Base-by-base conservation (phyloP, 1,140 invertebrate genomes). In the Calliphora vicina region DNA sequence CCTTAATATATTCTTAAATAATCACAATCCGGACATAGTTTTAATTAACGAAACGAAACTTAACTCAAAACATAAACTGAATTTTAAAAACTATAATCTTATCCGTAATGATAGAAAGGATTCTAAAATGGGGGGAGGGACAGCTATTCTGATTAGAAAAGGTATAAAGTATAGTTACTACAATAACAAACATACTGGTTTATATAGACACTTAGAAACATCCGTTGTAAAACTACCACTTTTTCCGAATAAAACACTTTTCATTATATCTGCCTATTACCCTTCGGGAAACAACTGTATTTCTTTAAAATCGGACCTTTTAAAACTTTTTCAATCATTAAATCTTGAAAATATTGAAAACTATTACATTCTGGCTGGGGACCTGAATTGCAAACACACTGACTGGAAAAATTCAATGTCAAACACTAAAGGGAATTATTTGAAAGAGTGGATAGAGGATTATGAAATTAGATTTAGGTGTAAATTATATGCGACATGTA, bases 41-140 rank as follows among this genome's bases (percentile, higher is more conserved):
- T 61, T 81, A 61, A 20, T 81, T 26, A 81, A 81, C 43, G 50
- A 61, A 61, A 81, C 80, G 15, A 81, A 81, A 81, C 27, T 81
- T 4, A 81, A 81, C 50, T 25, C 50, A 5, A 81, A 61, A 45
- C 80, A 61, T 43, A 81, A 81, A 81, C 20, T 81, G 26, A 23
- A 26, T 35, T 80, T 80, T 50, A 3, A 23, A 45, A 42, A 25
- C 12, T 80, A 45, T 80, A 3, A 23, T 71, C 9, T 25, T 23
- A 10, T 71, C 3, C n/a, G 61, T 1, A 20, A 25, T n/a, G 61
- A 71, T 71, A 50, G 45, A 13, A 50, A 17, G 12, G 17, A 50
- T 17, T 12, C 45, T 50, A 50, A 50, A 50, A 50, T 15, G 45
- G 45, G 45, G 12, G 45, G 45, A 10, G 45, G 45, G 45, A 50